Conservation (phyloP, 1,140 invertebrate species). For the Halictus rubicundus region DNA sequence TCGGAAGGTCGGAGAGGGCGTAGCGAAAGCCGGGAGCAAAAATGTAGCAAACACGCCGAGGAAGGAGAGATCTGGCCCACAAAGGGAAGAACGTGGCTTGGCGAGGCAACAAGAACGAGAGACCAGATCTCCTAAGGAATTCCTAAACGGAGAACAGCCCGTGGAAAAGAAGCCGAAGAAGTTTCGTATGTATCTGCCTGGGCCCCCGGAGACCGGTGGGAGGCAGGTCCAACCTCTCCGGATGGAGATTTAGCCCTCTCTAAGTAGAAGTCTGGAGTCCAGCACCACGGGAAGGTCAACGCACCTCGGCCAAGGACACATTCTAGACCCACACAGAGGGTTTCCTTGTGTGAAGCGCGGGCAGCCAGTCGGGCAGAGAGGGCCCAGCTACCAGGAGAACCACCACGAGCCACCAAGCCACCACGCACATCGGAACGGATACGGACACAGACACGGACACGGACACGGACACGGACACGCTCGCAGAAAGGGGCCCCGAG, state of each 20-base stretch:
- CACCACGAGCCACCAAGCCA: not conserved
- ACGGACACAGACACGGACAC: no score
- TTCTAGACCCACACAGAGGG: slow-evolving; percentile 69
- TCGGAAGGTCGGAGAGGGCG: not conserved
- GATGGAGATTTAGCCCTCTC: slow-evolving; percentile 66
- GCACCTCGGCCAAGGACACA: slow-evolving; percentile 75
- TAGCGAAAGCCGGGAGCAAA: not conserved
- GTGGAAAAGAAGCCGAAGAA: slow-evolving; percentile 7
- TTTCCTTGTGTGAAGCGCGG: slow-evolving; percentile 50
- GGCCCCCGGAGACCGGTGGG: not conserved
- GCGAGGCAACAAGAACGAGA: not conserved
- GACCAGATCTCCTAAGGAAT: slow-evolving; percentile 9
- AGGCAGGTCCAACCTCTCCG: slow-evolving; percentile 48
- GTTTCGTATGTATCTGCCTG: not conserved
- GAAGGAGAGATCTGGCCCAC: not conserved
- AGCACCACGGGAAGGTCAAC: slow-evolving; percentile 70
- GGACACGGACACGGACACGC: no score
- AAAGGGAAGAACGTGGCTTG: not conserved
- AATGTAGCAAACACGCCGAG: not conserved
- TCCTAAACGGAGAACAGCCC: slow-evolving; percentile 7
- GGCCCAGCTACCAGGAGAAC: slow-evolving; percentile 1
- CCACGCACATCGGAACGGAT: not conserved
- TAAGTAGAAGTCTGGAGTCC: slow-evolving; percentile 63
- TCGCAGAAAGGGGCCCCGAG: no score
- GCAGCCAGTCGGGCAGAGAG: slow-evolving; percentile 26